Percentiles rank a stretch among this genome's conserved stretches.
These are phyloP conservation scores for Margarornis squamiger DNA, from an alignment of 2,797 vertebrate species.

Conservation along the genomic window DNA sequence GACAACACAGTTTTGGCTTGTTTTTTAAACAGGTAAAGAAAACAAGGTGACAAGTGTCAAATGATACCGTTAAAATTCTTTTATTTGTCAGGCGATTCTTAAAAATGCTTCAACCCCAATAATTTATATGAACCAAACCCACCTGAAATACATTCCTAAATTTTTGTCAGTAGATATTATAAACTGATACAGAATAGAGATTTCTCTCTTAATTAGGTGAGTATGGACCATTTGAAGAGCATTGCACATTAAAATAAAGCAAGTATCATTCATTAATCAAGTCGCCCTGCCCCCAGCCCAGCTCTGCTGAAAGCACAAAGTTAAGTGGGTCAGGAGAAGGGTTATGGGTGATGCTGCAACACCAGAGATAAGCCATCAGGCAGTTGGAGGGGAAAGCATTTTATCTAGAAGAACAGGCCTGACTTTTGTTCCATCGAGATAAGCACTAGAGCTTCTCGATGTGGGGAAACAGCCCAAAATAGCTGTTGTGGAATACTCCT, in stretches of 20 bases:
- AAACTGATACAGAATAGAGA: conserved; percentile 26
- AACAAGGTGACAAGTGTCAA: neutral
- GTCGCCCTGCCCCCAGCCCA: neutral
- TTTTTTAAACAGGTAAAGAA: neutral
- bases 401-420: conserved; percentile 81
- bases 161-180: conserved; percentile 1
- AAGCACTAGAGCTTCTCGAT: conserved; percentile 57
- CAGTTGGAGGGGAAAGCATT: conserved; percentile 78
- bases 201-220: neutral
- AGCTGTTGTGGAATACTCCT: conserved; percentile 29
- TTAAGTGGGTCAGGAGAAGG: conserved; percentile 75
- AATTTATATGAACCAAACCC: neutral
- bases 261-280: conserved; percentile 37
- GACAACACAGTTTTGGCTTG: neutral
- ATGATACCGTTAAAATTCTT: neutral
- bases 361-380: conserved; percentile 79
- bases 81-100: neutral
- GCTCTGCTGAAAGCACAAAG: conserved; percentile 75
- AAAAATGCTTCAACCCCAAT: neutral
- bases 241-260: conserved; percentile 6
- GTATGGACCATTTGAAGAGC: neutral
- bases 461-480: conserved; percentile 40
- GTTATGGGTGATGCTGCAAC: conserved; percentile 74
- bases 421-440: conserved; percentile 79
- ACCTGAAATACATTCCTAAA: neutral